Base-by-base conservation (phyloP, 1,140 invertebrate species). In the Pseudomyrmex flavicornis region DNA sequence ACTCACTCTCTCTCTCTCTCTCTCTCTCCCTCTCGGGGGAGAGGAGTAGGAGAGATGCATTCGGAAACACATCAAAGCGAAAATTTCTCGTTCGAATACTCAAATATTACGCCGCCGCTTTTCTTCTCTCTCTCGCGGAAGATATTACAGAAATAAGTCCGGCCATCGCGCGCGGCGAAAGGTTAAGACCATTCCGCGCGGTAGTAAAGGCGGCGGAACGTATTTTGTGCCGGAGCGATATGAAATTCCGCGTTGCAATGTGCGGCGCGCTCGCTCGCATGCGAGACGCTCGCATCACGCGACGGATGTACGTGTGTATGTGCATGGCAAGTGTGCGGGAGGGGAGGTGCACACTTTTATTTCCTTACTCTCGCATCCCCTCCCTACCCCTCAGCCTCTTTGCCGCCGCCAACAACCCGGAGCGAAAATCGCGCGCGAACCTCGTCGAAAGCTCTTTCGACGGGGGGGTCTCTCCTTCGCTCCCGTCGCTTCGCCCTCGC, bases 241-340 rank as follows among this genome's bases (percentile, higher is more conserved):
- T 80, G 76, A 80, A 80, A 80, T 80, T 80, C 66, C 66, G 66
- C 76, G 65, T 70, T 58, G 52, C 65, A 52, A 68, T 56, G 62
- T 46, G 48, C 56, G 46, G 50, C 35, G 35, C 26, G 26, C 26
- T 75, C 58, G 74, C 20, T 35, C 26, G 69, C 70, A 82, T 82
- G 70, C 70, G 70, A 75, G 50, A 50, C 70, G 58, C 46, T 52
- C 48, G 17, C 46, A 54, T 82, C 79, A 82, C 48, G 70, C 79
- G 48, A 75, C 72, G 59, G 20, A 74, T 44, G 35, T 62, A 44
- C 22, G 3, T 35, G 74, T 17, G 58, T 46, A 35, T 82, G 3
- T 26, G 3, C 2, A 2, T 26, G 22, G 26, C 62, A 48, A 74
- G 50, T 12, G 35, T 7, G 35, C 48, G 22, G 26, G 13, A 48